These are phyloP conservation scores for Hesperophylax magnus DNA, from an alignment of 1,140 invertebrate genomes.

Conservation along the genomic window DNA sequence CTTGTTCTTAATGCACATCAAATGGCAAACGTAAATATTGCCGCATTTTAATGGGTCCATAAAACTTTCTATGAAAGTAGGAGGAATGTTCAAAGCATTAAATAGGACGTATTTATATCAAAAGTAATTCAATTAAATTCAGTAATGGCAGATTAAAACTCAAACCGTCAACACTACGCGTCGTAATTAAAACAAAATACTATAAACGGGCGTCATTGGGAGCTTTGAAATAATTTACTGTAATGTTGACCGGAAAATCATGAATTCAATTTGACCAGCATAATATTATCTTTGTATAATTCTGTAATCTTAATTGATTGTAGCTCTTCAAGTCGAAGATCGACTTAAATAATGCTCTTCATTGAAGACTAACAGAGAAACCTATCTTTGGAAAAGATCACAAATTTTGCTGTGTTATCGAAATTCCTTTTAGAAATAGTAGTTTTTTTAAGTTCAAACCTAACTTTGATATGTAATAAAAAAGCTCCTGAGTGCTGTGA, in stretches of 20 bases:
- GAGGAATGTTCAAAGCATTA: not conserved
- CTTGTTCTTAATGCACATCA: no score
- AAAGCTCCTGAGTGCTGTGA: no score
- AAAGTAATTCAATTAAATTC: conserved; percentile 8
- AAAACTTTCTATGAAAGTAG: not conserved
- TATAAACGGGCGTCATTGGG: not conserved
- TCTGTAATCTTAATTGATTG: no score
- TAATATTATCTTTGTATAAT: no score
- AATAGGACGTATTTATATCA: conserved; percentile 1
- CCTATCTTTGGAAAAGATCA: no score
- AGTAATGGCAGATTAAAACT: not conserved
- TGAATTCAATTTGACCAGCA: not conserved
- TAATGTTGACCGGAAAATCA: not conserved
- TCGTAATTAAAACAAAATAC: conserved; percentile 13
- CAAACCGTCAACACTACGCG: conserved; percentile 5
- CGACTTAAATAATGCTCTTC: no score
- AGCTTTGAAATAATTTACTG: conserved; percentile 3
- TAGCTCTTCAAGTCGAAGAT: no score
- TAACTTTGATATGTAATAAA: no score
- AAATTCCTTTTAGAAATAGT: no score
- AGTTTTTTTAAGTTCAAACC: no score
- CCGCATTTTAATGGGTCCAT: not conserved
- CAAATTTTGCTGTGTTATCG: no score
- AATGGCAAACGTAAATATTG: not conserved
- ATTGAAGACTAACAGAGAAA: no score